Evolutionary conservation across 2,113 vertebrate species (phyloP).

Genomic region (Porphyrio hochstetteri): DNA sequence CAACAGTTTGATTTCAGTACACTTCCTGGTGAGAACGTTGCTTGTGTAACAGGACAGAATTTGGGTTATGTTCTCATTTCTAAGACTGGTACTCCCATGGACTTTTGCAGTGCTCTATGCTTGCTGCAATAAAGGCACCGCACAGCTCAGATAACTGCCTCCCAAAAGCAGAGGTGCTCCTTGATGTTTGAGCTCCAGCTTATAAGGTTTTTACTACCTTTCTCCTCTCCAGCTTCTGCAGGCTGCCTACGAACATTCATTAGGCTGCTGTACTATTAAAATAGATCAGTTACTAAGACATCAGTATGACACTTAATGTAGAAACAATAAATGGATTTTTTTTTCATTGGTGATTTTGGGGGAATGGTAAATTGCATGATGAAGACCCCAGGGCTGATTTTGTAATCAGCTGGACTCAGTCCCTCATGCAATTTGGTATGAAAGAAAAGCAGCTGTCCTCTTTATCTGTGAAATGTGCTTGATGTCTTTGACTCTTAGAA

Average conservation of each 20-base stretch:
- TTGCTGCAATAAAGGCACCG: not conserved
- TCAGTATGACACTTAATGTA: not conserved
- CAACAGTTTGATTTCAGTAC: not conserved
- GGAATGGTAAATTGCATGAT: not conserved
- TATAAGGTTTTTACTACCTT: not conserved
- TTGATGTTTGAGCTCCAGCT: not conserved
- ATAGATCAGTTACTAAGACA: not conserved
- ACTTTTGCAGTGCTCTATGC: not conserved
- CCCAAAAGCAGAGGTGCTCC: not conserved
- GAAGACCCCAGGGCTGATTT: not conserved
- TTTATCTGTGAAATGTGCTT: not conserved
- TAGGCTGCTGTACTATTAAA: not conserved
- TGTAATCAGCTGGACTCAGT: not conserved
- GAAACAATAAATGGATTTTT: not conserved
- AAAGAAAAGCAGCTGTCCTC: not conserved
- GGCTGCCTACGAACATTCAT: not conserved
- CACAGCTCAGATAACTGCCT: fast-evolving
- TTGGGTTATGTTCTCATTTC: slow-evolving; percentile 1
- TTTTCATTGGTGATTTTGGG: not conserved
- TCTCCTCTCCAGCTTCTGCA: not conserved
- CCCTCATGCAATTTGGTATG: fast-evolving
- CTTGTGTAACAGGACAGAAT: not conserved
- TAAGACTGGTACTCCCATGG: not conserved
- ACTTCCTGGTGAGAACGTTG: not conserved
- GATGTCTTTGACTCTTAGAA: not conserved